Evolutionary conservation across 2,888 invertebrate species (phyloP).

Genomic region (Drosophila emarginata): DNA sequence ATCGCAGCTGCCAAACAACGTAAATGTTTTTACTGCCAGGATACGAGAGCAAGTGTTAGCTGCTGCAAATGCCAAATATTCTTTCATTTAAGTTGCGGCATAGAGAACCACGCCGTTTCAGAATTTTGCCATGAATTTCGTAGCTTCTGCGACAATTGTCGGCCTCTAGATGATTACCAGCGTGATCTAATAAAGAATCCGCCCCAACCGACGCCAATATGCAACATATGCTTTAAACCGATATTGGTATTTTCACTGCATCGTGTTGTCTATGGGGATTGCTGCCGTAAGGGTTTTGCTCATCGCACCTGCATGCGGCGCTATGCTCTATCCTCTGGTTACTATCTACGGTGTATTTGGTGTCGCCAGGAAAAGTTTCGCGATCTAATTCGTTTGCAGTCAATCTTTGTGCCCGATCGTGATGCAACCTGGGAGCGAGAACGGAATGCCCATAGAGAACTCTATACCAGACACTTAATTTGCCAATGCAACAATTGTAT

Average conservation of each 20-base stretch:
- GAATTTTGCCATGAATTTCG: slow-evolving; percentile 66
- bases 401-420: slow-evolving; percentile 83
- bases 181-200: slow-evolving; percentile 31
- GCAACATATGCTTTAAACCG: slow-evolving; percentile 67
- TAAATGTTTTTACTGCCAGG: slow-evolving; percentile 65
- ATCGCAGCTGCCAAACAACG: slow-evolving; percentile 82
- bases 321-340: slow-evolving; percentile 78
- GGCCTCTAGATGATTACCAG: slow-evolving; percentile 55
- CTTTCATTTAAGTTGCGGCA: slow-evolving; percentile 73
- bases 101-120: slow-evolving; percentile 53
- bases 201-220: slow-evolving; percentile 30
- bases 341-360: slow-evolving; percentile 80
- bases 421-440: slow-evolving; percentile 91
- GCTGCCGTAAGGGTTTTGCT: slow-evolving; percentile 75
- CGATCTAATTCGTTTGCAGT: slow-evolving; percentile 65
- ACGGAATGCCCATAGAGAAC: slow-evolving; percentile 88
- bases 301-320: slow-evolving; percentile 75
- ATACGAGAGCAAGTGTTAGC: slow-evolving; percentile 62
- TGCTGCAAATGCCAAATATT: slow-evolving; percentile 67
- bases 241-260: slow-evolving; percentile 43
- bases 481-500: slow-evolving; percentile 86
- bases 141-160: slow-evolving; percentile 72
- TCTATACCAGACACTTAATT: slow-evolving; percentile 85
- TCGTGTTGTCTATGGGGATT: slow-evolving; percentile 62
- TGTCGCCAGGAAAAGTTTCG: slow-evolving; percentile 71